phyloP scores from a whole-genome alignment of 2,113 vertebrate species.

The Labeo rohita region DNA sequence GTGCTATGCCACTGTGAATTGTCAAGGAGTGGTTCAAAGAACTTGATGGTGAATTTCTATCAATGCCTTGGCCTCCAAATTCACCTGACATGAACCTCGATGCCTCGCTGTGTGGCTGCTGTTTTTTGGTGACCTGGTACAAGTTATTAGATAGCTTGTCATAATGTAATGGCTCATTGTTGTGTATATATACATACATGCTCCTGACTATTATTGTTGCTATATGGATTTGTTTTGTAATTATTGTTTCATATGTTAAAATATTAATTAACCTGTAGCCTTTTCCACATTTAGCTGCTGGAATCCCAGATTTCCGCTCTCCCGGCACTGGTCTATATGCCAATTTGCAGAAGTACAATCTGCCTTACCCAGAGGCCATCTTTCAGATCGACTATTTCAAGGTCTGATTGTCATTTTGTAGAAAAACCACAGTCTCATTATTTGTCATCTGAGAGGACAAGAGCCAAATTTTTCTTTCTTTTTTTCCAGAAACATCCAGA shows the following conservation, averaged over 20 bases:
- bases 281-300: slow-evolving; percentile 75
- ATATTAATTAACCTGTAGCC: neutral
- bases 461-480: neutral
- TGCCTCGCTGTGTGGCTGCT: too few relatives aligned
- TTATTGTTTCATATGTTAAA: neutral
- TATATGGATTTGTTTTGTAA: neutral
- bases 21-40: too few relatives aligned
- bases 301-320: slow-evolving; percentile 93
- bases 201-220: too few relatives aligned
- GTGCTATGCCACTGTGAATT: too few relatives aligned
- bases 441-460: neutral
- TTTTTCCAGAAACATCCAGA: slow-evolving; percentile 86
- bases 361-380: slow-evolving; percentile 92
- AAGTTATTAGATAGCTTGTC: too few relatives aligned
- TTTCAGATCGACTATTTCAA: slow-evolving; percentile 92
- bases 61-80: too few relatives aligned
- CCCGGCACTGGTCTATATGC: slow-evolving; percentile 88
- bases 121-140: too few relatives aligned
- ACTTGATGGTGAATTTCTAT: too few relatives aligned
- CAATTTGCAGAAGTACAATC: slow-evolving; percentile 87
- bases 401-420: slow-evolving; percentile 68
- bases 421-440: neutral
- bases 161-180: too few relatives aligned
- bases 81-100: too few relatives aligned
- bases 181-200: too few relatives aligned